Conservation (phyloP, 2,797 vertebrate genomes). For the Lates japonicus region DNA sequence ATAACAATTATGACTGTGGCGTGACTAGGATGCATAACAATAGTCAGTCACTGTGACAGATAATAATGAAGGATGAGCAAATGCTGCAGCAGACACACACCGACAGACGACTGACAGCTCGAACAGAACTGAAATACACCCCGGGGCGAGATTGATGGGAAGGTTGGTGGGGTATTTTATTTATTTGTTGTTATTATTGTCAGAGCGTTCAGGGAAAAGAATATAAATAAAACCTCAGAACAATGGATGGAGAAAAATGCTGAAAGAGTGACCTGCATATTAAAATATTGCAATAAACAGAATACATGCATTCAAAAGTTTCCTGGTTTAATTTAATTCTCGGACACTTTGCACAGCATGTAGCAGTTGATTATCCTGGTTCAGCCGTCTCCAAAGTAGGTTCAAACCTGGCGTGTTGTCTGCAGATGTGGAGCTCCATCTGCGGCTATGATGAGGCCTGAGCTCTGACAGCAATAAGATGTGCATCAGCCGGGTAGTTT, state of each 20-base stretch:
- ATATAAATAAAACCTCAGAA: conserved; percentile 6
- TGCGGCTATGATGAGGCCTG: conserved; percentile 4
- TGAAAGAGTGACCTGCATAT: too few species aligned
- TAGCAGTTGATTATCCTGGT: conserved; percentile 15
- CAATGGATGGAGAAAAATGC: conserved; percentile 3
- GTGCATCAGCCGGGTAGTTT: conserved; percentile 13
- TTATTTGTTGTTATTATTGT: conserved; percentile 2
- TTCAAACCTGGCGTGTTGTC: conserved; percentile 15
- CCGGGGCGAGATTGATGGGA: conserved; percentile 16
- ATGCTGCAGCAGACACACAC: conserved; percentile 12
- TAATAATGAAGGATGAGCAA: conserved; percentile 19
- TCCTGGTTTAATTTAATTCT: neutral
- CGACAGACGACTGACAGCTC: conserved; percentile 42
- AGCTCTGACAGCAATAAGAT: conserved; percentile 1
- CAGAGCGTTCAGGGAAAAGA: neutral
- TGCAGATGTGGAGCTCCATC: conserved; percentile 2
- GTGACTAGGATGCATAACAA: neutral
- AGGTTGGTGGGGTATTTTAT: conserved; percentile 16
- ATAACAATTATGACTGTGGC: neutral
- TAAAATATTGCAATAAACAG: neutral
- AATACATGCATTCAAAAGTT: neutral
- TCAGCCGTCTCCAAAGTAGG: conserved; percentile 29
- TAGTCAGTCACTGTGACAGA: conserved; percentile 26
- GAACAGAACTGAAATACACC: conserved; percentile 24
- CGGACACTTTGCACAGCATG: neutral